Evolutionary conservation across 1,140 invertebrate species (phyloP), one percentile per base, ranked within the genome.

Genomic region (Euglossa dilemma): DNA sequence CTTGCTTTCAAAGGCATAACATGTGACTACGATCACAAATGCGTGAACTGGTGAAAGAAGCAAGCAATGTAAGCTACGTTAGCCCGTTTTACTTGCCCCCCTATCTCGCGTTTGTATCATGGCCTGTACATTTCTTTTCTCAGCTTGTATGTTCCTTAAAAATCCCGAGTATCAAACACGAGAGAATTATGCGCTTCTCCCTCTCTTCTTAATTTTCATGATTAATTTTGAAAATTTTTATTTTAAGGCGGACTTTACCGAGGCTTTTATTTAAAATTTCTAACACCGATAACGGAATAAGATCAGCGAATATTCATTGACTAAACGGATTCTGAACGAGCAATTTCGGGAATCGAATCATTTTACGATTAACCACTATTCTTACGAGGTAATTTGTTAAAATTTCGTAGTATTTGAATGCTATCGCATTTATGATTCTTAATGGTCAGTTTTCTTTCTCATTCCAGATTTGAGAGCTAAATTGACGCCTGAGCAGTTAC

Each of bases 171-270:
- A 56, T 69, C 73, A 59, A 85, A 69, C 64, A 28, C 12, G 61
- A 86, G 80, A 81, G 84, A 52, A 86, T 79, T 74, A 50, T 86
- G 86, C 86, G 85, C 69, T 79, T 84, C 76, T 78, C 76, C 71
- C 71, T 87, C 81, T 73, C 43, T 80, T 80, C 11, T n/a, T n/a
- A n/a, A n/a, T n/a, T n/a, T n/a, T n/a, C n/a, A n/a, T n/a, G n/a
- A n/a, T n/a, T 36, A 36, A 54, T 81, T 12, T 45, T 57, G 5
- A 8, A 23, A 36, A 9, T 12, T 25, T 47, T 36, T 23, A 6
- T 67, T 47, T 16, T 23, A 6, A n/a, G 0, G 7, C 18, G 8
- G 12, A 14, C 16, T 54, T 54, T 18, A 16, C 0, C 4, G 16
- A 6, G 52, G 52, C 14, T 14, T 16, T 14, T 0, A 18, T 54